phyloP scores from a whole-genome alignment of 2,888 invertebrate genomes.

The Margaritifera margaritifera region DNA sequence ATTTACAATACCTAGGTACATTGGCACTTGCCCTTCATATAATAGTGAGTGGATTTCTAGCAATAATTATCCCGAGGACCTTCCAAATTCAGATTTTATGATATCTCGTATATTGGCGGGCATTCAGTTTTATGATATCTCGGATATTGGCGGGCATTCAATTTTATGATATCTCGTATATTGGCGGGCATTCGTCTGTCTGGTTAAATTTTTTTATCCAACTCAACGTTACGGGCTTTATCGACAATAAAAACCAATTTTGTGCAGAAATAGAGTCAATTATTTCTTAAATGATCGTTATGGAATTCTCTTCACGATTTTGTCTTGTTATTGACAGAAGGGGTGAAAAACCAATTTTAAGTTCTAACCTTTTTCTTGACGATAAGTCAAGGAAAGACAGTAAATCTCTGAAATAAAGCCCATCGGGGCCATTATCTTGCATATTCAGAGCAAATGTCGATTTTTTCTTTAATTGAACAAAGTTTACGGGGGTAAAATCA shows the following conservation, averaged over 20 bases:
- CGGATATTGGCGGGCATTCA: too few relatives aligned
- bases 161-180: too few relatives aligned
- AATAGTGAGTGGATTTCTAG: too few relatives aligned
- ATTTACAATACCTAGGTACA: too few relatives aligned
- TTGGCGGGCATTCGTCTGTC: too few relatives aligned
- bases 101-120: too few relatives aligned
- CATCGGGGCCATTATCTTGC: conserved; percentile 32
- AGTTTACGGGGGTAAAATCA: conserved; percentile 34
- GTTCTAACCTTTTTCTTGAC: conserved; percentile 37
- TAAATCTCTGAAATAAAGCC: conserved; percentile 26
- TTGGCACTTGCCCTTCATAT: too few relatives aligned
- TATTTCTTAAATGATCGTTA: conserved; percentile 38
- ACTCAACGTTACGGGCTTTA: conserved; percentile 17
- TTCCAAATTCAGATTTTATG: too few relatives aligned
- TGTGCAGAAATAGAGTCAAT: conserved; percentile 41
- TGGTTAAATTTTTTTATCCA: too few relatives aligned
- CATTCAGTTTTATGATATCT: too few relatives aligned
- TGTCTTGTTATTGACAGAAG: conserved; percentile 33
- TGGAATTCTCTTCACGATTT: conserved; percentile 38
- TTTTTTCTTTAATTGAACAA: conserved; percentile 33
- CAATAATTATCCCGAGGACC: too few relatives aligned
- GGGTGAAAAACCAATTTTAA: conserved; percentile 40
- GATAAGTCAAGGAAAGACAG: conserved; percentile 40
- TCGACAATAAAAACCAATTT: conserved; percentile 46
- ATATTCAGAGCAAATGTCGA: conserved; percentile 36